Evolutionary conservation across 2,797 vertebrate genomes (phyloP).

Genomic region (Tokudaia tokunoshimensis): DNA sequence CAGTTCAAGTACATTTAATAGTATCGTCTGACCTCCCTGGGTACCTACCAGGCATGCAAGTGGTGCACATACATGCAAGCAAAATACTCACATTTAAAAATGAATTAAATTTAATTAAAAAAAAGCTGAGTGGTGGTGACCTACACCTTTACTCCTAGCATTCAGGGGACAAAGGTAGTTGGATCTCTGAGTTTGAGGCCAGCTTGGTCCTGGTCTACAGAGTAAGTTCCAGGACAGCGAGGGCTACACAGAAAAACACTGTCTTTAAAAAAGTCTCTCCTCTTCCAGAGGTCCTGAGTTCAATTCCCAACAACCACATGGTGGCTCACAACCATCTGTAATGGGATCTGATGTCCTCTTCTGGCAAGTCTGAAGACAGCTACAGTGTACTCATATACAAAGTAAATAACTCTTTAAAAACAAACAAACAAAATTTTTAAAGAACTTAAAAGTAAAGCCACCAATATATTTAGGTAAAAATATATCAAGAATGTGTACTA

Average conservation of each 20-base stretch:
- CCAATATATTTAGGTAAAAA: slow-evolving; percentile 6
- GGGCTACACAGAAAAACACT: background rate
- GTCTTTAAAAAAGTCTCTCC: background rate
- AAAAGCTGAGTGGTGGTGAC: background rate
- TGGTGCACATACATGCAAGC: background rate
- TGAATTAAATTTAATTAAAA: background rate
- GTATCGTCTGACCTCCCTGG: background rate
- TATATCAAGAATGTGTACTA: slow-evolving; percentile 21
- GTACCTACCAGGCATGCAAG: too few relatives aligned
- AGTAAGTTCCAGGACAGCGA: background rate
- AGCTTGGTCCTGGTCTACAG: background rate
- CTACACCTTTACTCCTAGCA: background rate
- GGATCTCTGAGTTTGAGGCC: background rate
- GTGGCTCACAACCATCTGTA: background rate
- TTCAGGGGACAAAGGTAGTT: background rate
- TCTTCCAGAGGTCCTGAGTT: background rate
- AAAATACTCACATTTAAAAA: background rate
- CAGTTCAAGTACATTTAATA: background rate
- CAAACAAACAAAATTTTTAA: background rate
- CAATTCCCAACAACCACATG: background rate
- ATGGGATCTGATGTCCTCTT: background rate
- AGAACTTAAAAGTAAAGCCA: background rate
- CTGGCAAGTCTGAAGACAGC: background rate
- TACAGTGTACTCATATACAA: background rate
- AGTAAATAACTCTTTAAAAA: background rate